A percentile compares a stretch with the other conserved stretches of the same genome.
Evolutionary conservation across 53 echinoderm and acorn worm genomes (phyloP).

Genomic region (Luidia sarsii): DNA sequence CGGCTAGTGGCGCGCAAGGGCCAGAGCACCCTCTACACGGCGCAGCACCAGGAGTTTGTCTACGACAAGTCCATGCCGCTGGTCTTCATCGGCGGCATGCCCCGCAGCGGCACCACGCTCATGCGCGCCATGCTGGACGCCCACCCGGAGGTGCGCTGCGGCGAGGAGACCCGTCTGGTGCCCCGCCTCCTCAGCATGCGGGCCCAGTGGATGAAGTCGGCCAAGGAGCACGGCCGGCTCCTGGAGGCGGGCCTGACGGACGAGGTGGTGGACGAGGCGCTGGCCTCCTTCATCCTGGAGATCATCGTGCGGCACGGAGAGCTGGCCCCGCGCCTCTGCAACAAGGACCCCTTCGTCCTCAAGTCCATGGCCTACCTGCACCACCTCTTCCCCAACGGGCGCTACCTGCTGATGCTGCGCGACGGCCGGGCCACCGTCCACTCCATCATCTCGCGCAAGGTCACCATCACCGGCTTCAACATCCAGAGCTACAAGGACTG

Average conservation of each 20-base stretch:
- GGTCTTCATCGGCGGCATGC: conserved; percentile 99
- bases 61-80: conserved; percentile 93
- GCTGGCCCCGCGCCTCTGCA: conserved; percentile 91
- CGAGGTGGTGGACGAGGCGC: conserved; percentile 88
- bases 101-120: conserved; percentile 96
- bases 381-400: conserved; percentile 84
- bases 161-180: conserved; percentile 95
- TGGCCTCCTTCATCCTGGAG: conserved; percentile 91
- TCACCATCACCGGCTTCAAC: conserved; percentile 96
- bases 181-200: conserved; percentile 95
- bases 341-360: conserved; percentile 96
- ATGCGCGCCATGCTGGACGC: conserved; percentile 99
- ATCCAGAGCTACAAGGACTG: conserved; percentile 94
- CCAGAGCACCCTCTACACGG: conserved; percentile 66
- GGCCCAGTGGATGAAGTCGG: conserved; percentile 88
- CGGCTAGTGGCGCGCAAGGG: conserved; percentile 80
- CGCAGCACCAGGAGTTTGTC: conserved; percentile 72
- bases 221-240: conserved; percentile 86
- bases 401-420: conserved; percentile 94
- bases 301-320: conserved; percentile 96
- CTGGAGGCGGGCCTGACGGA: conserved; percentile 93
- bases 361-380: conserved; percentile 94
- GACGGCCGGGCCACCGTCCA: conserved; percentile 98
- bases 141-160: conserved; percentile 91
- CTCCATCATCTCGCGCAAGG: conserved; percentile 96